phyloP scores from a whole-genome alignment of 2,113 vertebrate species.

The Leiothrix lutea region DNA sequence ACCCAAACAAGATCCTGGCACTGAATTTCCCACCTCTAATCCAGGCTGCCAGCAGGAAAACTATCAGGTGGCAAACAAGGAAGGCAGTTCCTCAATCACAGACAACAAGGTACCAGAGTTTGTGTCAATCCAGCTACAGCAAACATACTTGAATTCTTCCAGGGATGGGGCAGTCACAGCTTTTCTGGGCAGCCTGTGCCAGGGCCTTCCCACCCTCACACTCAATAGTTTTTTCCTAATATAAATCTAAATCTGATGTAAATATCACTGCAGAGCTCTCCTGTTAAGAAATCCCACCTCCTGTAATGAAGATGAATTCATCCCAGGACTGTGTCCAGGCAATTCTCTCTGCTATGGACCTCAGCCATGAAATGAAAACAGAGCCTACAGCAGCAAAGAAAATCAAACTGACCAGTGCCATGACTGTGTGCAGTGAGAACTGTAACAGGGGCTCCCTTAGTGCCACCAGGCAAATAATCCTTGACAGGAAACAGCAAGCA shows the following conservation, averaged over 20 bases:
- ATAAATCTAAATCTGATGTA: not conserved
- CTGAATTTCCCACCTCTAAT: not conserved
- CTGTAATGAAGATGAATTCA: not conserved
- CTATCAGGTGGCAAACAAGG: not conserved
- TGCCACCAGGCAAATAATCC: not conserved
- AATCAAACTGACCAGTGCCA: not conserved
- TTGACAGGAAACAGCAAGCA: not conserved
- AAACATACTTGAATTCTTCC: not conserved
- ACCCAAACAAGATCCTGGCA: not conserved
- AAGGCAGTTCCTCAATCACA: not conserved
- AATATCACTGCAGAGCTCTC: not conserved
- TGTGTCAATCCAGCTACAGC: not conserved
- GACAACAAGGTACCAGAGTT: not conserved
- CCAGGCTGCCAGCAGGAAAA: not conserved
- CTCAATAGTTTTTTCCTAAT: not conserved
- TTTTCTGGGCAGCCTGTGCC: not conserved
- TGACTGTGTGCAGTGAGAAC: not conserved
- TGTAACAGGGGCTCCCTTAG: not conserved
- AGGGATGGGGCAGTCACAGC: not conserved
- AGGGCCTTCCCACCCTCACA: not conserved
- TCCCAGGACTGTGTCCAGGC: not conserved
- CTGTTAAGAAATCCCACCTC: not conserved
- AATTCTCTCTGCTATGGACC: not conserved
- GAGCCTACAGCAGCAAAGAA: not conserved
- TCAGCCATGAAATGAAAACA: not conserved